Evolutionary conservation across 2,888 invertebrate species (phyloP).

Genomic region (Cenopis cana): DNA sequence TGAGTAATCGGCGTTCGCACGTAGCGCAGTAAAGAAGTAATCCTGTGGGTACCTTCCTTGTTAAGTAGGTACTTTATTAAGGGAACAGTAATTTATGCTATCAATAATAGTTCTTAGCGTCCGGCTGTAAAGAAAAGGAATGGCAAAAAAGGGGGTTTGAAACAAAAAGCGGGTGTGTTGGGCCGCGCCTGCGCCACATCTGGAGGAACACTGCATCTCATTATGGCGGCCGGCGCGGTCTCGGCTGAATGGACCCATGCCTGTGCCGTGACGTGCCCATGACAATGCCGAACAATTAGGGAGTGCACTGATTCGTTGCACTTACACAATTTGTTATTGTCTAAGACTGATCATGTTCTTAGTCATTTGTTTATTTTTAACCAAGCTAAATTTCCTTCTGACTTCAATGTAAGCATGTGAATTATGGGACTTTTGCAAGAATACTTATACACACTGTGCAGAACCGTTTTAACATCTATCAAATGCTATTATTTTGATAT

Average conservation of each 20-base stretch:
- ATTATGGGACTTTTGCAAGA: background rate
- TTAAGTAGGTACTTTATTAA: constrained; percentile 16
- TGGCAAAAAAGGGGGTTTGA: constrained; percentile 63
- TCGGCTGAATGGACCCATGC: constrained; percentile 69
- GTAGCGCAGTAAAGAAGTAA: background rate
- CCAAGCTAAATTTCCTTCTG: background rate
- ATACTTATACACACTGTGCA: background rate
- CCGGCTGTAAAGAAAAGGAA: constrained; percentile 53
- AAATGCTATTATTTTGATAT: too few relatives aligned
- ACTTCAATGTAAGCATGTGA: background rate
- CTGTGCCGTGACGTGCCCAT: constrained; percentile 57
- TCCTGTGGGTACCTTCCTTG: background rate
- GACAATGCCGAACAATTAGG: constrained; percentile 62
- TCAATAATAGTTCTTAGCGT: constrained; percentile 56
- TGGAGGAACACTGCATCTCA: constrained; percentile 80
- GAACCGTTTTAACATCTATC: background rate
- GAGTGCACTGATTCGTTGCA: constrained; percentile 52
- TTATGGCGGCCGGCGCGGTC: constrained; percentile 72
- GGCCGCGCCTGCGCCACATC: constrained; percentile 82
- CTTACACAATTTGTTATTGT: constrained; percentile 48
- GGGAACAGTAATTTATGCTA: constrained; percentile 42
- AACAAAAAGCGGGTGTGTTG: constrained; percentile 73
- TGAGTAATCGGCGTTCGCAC: constrained; percentile 1
- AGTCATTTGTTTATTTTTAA: constrained; percentile 3
- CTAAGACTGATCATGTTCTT: constrained; percentile 44